Evolutionary conservation across 2,797 vertebrate genomes (phyloP).

Genomic region (Graptemys geographica): DNA sequence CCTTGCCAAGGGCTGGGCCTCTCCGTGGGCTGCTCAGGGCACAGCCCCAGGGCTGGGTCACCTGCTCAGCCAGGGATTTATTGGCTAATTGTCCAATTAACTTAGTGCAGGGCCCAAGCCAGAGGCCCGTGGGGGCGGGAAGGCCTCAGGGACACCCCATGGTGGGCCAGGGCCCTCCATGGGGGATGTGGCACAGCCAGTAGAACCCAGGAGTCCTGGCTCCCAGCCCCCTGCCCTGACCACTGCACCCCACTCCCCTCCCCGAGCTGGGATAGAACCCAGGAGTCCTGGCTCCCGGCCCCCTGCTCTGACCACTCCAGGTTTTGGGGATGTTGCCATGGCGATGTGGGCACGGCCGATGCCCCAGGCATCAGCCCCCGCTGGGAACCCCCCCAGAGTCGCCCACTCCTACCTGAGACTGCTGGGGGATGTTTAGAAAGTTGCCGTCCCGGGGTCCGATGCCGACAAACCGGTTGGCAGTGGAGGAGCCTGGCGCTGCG

Average conservation of each 20-base stretch:
- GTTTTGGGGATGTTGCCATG: too few relatives aligned
- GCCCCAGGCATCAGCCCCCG: neutral
- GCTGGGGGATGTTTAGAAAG: slow-evolving; percentile 98
- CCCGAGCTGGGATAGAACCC: neutral
- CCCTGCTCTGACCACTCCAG: neutral
- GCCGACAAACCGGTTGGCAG: slow-evolving; percentile 99
- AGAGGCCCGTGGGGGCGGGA: slow-evolving; percentile 39
- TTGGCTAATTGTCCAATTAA: slow-evolving; percentile 70
- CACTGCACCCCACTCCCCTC: neutral
- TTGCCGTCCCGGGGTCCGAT: slow-evolving; percentile 99
- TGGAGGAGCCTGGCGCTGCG: slow-evolving; percentile 96
- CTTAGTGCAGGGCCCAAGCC: slow-evolving; percentile 26
- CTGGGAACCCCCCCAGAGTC: neutral
- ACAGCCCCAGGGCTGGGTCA: too few relatives aligned
- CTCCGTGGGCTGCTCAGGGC: too few relatives aligned
- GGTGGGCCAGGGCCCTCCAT: neutral
- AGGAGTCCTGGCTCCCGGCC: too few relatives aligned
- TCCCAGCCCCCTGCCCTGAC: neutral
- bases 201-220: neutral
- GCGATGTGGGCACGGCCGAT: too few relatives aligned
- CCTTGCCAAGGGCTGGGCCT: too few relatives aligned
- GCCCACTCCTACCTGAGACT: slow-evolving; percentile 89
- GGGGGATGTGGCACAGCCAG: slow-evolving; percentile 4
- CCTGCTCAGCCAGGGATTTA: neutral
- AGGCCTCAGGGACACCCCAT: neutral